These are phyloP conservation scores for Oxyteleia sp. DNA, from an alignment of 2,888 invertebrate species.

Conservation along the genomic window DNA sequence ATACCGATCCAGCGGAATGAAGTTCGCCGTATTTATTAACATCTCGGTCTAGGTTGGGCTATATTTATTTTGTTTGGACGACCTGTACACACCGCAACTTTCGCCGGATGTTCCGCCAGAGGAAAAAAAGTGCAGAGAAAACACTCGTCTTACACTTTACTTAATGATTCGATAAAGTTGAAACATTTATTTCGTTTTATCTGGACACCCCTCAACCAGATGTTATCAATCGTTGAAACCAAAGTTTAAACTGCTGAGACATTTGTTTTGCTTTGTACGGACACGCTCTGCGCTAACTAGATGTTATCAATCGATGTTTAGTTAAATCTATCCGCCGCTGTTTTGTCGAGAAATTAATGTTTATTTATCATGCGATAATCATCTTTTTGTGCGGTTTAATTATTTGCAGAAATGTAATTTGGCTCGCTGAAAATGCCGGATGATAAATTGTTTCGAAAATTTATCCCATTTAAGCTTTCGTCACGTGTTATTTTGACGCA, in stretches of 20 bases:
- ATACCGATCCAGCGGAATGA: too few species aligned
- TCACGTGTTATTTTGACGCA: too few species aligned
- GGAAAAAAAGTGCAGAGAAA: constrained; percentile 21
- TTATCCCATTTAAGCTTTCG: too few species aligned
- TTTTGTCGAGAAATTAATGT: constrained; percentile 25
- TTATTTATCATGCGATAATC: constrained; percentile 44
- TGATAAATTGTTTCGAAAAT: background rate
- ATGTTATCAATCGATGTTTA: constrained; percentile 63
- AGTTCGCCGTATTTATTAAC: too few species aligned
- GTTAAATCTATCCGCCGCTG: constrained; percentile 35
- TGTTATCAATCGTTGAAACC: constrained; percentile 64
- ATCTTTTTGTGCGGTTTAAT: constrained; percentile 19
- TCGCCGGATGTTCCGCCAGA: background rate
- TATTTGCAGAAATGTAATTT: constrained; percentile 10
- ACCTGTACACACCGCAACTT: constrained; percentile 12
- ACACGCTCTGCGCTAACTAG: constrained; percentile 38
- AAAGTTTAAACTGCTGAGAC: constrained; percentile 64
- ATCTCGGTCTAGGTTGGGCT: too few species aligned
- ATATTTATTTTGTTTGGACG: too few species aligned
- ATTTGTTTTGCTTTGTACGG: constrained; percentile 59
- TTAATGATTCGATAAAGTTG: constrained; percentile 64
- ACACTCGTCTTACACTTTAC: constrained; percentile 52
- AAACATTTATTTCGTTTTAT: constrained; percentile 61
- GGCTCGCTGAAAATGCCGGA: background rate
- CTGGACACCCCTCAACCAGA: constrained; percentile 34